phyloP scores from a whole-genome alignment of 2,113 vertebrate genomes.

The Chloebia gouldiae region DNA sequence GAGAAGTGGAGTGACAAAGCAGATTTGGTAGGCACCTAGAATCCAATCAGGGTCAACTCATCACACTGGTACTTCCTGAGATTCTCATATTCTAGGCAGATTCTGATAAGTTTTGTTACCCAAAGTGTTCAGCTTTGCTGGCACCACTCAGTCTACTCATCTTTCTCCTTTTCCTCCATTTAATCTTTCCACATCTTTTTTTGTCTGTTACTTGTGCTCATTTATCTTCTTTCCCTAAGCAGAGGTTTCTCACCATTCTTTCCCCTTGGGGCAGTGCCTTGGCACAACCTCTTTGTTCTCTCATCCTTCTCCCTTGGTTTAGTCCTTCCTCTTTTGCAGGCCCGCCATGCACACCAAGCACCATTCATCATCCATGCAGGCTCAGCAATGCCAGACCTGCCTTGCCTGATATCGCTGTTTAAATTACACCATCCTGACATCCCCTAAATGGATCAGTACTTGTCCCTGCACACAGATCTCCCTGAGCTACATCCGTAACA shows the following conservation, averaged over 20 bases:
- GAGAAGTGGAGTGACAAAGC: not conserved
- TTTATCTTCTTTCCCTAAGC: not conserved
- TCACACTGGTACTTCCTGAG: not conserved
- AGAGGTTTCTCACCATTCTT: not conserved
- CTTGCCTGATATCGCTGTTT: not conserved
- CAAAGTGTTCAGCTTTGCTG: not conserved
- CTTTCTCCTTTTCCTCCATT: not conserved
- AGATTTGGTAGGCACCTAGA: not conserved
- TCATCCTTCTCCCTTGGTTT: not conserved
- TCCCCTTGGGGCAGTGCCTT: rapidly evolving
- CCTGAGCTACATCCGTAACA: rapidly evolving
- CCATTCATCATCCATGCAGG: not conserved
- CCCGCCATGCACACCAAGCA: not conserved
- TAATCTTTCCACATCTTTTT: not conserved
- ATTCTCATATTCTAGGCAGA: not conserved
- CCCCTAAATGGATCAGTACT: not conserved
- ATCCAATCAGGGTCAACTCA: not conserved
- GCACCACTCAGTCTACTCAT: not conserved
- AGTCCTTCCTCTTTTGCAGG: not conserved
- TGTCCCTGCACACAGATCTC: not conserved
- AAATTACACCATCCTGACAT: not conserved
- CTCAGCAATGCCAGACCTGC: not conserved
- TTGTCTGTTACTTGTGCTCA: not conserved
- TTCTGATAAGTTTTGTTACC: not conserved
- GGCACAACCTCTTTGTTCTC: not conserved